Percentiles rank a stretch among this genome's conserved stretches.
Conservation (phyloP, 2,113 vertebrate genomes). For the Oryzias celebensis region DNA sequence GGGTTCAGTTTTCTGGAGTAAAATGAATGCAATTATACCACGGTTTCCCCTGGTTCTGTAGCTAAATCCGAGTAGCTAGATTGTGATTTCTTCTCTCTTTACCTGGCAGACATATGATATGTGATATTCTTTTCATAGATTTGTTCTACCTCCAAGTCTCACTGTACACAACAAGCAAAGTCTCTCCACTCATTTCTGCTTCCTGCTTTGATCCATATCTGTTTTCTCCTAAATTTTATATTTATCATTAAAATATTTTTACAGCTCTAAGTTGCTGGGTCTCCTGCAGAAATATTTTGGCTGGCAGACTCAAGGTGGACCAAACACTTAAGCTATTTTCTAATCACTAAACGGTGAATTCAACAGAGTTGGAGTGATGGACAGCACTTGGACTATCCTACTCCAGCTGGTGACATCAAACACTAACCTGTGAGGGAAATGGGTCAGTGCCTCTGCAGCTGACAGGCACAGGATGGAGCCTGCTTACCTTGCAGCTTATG, state of each 20-base stretch:
- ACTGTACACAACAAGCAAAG: slow-evolving; percentile 36
- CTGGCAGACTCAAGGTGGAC: no score
- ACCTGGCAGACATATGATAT: slow-evolving; percentile 41
- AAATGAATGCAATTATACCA: slow-evolving; percentile 15
- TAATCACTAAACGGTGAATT: slow-evolving; percentile 31
- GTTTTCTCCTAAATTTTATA: slow-evolving; percentile 24
- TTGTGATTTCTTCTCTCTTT: slow-evolving; percentile 33
- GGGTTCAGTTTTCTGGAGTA: slow-evolving; percentile 10
- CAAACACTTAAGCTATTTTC: no score
- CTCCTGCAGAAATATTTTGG: no score
- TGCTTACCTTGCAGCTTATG: slow-evolving; percentile 69
- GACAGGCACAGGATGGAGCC: slow-evolving; percentile 29
- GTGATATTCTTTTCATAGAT: slow-evolving; percentile 58
- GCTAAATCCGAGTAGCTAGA: slow-evolving; percentile 26
- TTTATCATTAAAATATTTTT: slow-evolving; percentile 13
- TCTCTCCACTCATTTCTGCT: slow-evolving; percentile 24
- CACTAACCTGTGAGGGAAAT: slow-evolving; percentile 74
- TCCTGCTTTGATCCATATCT: slow-evolving; percentile 33
- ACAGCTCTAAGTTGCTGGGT: background rate
- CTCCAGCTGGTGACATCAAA: slow-evolving; percentile 9
- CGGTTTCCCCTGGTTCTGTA: slow-evolving; percentile 19
- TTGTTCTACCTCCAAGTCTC: slow-evolving; percentile 37
- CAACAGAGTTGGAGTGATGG: slow-evolving; percentile 33
- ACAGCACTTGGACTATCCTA: slow-evolving; percentile 12
- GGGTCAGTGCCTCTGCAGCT: slow-evolving; percentile 64